Evolutionary conservation across 2,797 vertebrate genomes (phyloP).

Genomic region (Eulemur rubriventer): DNA sequence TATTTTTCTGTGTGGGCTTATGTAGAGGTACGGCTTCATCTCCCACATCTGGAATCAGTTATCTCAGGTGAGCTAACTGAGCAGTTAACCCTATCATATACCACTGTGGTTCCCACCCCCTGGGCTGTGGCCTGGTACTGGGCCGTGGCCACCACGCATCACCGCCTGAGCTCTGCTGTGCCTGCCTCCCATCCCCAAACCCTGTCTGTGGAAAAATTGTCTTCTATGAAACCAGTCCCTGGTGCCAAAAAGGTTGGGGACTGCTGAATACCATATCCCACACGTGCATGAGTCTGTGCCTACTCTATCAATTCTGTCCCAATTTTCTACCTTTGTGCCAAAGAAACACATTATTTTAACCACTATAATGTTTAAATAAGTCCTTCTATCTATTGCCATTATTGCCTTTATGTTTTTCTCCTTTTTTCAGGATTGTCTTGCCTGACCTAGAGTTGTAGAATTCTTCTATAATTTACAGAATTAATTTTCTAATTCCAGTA

Average conservation of each 20-base stretch:
- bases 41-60: background rate
- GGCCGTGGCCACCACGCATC: too few species aligned
- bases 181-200: too few species aligned
- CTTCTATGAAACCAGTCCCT: too few species aligned
- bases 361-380: background rate
- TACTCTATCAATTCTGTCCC: fast-evolving
- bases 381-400: background rate
- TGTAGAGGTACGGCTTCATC: background rate
- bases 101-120: too few species aligned
- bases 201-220: too few species aligned
- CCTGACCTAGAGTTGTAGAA: background rate
- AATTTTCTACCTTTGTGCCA: background rate
- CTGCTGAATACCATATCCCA: background rate
- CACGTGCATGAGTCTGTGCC: background rate
- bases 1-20: background rate
- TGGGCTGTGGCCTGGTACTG: too few species aligned
- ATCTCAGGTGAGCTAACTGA: background rate
- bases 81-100: fast-evolving
- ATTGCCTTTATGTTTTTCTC: background rate
- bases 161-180: too few species aligned
- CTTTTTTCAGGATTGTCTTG: background rate
- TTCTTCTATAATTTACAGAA: background rate
- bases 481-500: background rate
- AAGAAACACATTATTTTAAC: background rate
- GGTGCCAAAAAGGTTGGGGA: too few species aligned